Evolutionary conservation across 64 coral and sea anemone species (phyloP), one percentile per base, ranked within the genome.

Genomic region (Montipora capricornis): DNA sequence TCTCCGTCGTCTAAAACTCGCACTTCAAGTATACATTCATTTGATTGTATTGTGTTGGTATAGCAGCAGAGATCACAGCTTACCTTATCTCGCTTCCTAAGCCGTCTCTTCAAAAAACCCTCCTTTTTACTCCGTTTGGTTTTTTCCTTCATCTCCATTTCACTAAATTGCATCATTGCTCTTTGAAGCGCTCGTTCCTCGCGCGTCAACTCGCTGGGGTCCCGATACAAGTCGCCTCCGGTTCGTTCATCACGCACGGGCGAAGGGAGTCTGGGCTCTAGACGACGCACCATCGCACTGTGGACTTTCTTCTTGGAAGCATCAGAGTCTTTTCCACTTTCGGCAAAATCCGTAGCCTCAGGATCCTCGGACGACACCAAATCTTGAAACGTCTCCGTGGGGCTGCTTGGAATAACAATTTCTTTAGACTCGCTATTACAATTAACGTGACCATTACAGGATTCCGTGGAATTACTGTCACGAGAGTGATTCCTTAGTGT

Each of bases 141-240:
- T 75, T 95, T 98, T 58, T 92, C 96, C 81, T 96, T 99, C 89
- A 94, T 96, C 75, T 99, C 98, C 92, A 99, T 94, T 76, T 99
- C 95, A 51, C 89, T 96, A 75, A 99, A 99, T 89, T 91, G 86
- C 92, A 99, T 84, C 88, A 99, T 93, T 16, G 98, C 98, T 49
- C 98, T 88, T 79, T 99, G 98, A 17, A 99, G 75, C 12, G 98
- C 98, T 52, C 98, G 92, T 90, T 99, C 95, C 75, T 99, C 98
- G 8, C 98, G 98, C 75, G 98, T 99, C 6, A 99, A 89, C 68
- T 96, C 79, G 76, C 95, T 87, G 8, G 98, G 98, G 64, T 99
- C 98, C 83, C 95, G 98, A 89, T 90, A 96, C 48, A 99, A 80
- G 89, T 98, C 96, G 8, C 93, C 93, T 14, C 45, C 88, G 11